These are phyloP conservation scores for Dioctria rufipes DNA, from an alignment of 2,888 invertebrate genomes.

Conservation along the genomic window DNA sequence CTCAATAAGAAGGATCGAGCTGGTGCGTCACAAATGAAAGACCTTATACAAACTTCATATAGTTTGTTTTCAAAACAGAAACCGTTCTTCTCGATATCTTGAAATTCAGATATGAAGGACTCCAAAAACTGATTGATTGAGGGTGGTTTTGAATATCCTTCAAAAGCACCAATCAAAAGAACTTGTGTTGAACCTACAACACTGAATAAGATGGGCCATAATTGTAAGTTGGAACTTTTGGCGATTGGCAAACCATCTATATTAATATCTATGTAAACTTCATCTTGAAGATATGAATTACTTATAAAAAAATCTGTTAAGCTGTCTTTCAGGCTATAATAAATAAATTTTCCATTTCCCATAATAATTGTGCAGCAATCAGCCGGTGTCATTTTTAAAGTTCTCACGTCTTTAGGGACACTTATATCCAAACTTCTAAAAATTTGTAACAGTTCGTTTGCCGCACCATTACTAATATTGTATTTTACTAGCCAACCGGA, in stretches of 20 bases:
- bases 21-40: too few species aligned
- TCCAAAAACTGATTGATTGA: conserved; percentile 16
- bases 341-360: too few species aligned
- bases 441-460: too few species aligned
- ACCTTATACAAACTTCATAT: background rate
- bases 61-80: conserved; percentile 13
- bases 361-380: too few species aligned
- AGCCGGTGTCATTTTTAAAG: too few species aligned
- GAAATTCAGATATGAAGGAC: background rate
- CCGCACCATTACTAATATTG: too few species aligned
- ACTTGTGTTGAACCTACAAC: background rate
- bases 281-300: background rate
- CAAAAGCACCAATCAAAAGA: conserved; percentile 14
- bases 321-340: background rate
- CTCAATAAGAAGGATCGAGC: too few species aligned
- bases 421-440: too few species aligned
- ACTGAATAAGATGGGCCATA: conserved; percentile 32
- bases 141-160: conserved; percentile 5
- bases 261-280: conserved; percentile 30
- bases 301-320: conserved; percentile 1
- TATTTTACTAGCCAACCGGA: too few species aligned
- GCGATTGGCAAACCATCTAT: conserved; percentile 34
- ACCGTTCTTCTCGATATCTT: background rate
- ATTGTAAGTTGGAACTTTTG: conserved; percentile 20
- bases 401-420: too few species aligned